Evolutionary conservation across 2,797 vertebrate species (phyloP).

Genomic region (Potorous gilbertii): DNA sequence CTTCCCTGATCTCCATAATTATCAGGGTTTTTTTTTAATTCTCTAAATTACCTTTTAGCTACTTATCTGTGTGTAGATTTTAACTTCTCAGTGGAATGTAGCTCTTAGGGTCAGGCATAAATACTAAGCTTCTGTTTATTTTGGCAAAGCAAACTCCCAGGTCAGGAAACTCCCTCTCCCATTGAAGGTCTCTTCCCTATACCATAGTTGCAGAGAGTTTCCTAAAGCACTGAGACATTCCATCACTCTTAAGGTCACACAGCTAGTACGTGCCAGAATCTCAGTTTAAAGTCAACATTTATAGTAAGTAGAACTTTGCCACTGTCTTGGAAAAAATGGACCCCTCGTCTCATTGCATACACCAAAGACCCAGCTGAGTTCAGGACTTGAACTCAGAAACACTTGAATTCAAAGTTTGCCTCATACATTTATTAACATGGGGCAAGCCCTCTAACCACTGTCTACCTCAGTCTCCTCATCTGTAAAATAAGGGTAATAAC

Average conservation of each 20-base stretch:
- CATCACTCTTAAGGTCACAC: background rate
- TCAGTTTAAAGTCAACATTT: background rate
- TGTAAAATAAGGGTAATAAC: background rate
- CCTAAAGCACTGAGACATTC: constrained; percentile 31
- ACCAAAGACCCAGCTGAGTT: background rate
- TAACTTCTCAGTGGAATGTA: background rate
- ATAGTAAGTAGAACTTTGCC: background rate
- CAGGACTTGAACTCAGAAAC: background rate
- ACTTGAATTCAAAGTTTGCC: background rate
- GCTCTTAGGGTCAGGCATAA: background rate
- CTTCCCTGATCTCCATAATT: background rate
- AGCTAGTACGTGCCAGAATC: background rate
- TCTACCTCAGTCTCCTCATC: background rate
- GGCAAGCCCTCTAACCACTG: background rate
- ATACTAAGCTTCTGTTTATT: background rate
- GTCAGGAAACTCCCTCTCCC: background rate
- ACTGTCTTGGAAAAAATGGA: background rate
- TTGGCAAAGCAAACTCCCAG: background rate
- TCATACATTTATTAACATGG: background rate
- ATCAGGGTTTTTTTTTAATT: background rate
- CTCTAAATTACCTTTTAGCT: background rate
- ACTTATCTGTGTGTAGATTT: background rate
- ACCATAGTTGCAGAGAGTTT: constrained; percentile 25
- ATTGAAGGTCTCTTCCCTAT: constrained; percentile 23
- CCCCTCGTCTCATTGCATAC: background rate